Base-by-base conservation (phyloP, 2,113 vertebrate species). In the Formicarius rufipectus region DNA sequence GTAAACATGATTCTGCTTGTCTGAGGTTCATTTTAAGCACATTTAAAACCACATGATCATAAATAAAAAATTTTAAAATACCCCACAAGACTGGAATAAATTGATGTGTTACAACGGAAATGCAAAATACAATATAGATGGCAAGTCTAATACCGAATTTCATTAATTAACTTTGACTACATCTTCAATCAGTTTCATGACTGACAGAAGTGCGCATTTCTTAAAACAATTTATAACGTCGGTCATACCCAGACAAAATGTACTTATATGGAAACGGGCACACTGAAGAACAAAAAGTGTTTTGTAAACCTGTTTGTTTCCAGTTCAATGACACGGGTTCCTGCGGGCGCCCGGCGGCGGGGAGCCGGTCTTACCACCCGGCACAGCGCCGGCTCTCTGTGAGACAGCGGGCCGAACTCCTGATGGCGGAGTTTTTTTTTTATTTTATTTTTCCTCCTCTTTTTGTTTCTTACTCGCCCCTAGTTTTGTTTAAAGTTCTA, bases 401-500 rank as follows among this genome's bases (percentile, higher is more conserved):
- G n/a, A 3, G 14, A 27, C 28, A n/a, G 45, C 14, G 12, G 12
- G 6, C 22, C 39, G 22, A 40, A 14, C 0, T 20, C 18, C 55
- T 53, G 5, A 31, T 15, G 39, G 40, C 17, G 10, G 40, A 15
- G 27, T 8, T 55, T 66, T 62, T 35, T 40, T 40, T n/a, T 6
- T 60, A n/a, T 5, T 9, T n/a, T n/a, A n/a, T 10, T 10, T 14
- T 49, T 14, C 14, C n/a, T n/a, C n/a, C n/a, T n/a, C 11, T 17
- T 22, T 19, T 1, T 1, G 3, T 42, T 24, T 39, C 4, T 45
- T 45, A 45, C 10, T 2, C 14, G 4, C 16, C 40, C 8, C 8
- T 7, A 15, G 9, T 64, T 80, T 77, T 42, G 16, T 6, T 16
- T 68, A 55, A 95, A 42, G 23, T 62, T 81, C 14, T 11, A 64